A percentile compares a stretch with the other conserved stretches of the same genome.
These are phyloP conservation scores for Furcifer pardalis DNA, from an alignment of 2,797 vertebrate genomes.

Conservation along the genomic window DNA sequence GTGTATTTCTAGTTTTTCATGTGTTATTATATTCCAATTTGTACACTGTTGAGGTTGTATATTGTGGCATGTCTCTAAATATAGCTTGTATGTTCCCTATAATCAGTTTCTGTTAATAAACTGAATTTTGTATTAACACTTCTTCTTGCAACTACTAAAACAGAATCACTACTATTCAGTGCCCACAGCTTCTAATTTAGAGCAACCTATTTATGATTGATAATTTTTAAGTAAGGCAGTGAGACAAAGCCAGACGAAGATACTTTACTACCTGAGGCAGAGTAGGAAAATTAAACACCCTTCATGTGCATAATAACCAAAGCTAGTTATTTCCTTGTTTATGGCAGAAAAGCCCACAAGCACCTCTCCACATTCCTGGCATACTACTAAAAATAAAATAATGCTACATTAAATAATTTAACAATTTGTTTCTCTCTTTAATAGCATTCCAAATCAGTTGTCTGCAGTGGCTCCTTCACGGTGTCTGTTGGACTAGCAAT, in stretches of 20 bases:
- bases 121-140: no score
- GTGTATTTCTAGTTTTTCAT: no score
- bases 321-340: neutral
- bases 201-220: neutral
- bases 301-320: neutral
- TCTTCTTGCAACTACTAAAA: neutral
- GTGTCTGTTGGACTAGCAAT: neutral
- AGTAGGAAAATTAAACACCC: no score
- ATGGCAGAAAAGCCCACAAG: neutral
- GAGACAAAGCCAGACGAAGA: neutral
- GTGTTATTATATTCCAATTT: no score
- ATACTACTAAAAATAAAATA: neutral
- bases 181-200: neutral
- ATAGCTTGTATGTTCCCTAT: no score
- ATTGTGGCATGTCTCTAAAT: no score
- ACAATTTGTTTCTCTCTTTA: neutral
- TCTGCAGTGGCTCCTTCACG: no score
- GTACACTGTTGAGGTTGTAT: no score
- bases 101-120: no score
- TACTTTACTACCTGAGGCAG: neutral
- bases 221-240: neutral
- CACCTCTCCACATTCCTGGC: neutral
- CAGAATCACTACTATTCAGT: neutral
- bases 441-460: neutral
- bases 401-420: neutral